Evolutionary conservation across 37 sponge, comb jelly and placozoan species (phyloP).

Genomic region (Agelas oroides): DNA sequence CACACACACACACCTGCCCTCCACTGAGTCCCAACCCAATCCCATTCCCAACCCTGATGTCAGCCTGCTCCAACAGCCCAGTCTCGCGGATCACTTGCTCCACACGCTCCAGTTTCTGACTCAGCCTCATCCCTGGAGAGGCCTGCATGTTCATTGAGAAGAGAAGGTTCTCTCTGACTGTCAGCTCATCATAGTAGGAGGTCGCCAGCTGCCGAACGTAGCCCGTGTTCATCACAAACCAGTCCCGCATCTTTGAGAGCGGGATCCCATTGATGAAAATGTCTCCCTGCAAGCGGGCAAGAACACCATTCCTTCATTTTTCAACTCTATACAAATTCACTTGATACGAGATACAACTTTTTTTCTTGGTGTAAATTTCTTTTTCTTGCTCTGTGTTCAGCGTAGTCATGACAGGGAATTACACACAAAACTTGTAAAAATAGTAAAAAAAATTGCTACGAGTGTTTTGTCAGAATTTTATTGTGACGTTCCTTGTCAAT

Average conservation of each 20-base stretch:
- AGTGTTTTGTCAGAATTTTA: too few relatives aligned
- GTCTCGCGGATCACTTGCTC: conserved; percentile 87
- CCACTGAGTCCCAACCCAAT: conserved; percentile 90
- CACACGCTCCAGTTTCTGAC: conserved; percentile 76
- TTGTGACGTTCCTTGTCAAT: too few relatives aligned
- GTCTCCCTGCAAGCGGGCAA: conserved; percentile 61
- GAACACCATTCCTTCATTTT: too few relatives aligned
- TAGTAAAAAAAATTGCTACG: too few relatives aligned
- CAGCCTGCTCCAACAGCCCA: conserved; percentile 75
- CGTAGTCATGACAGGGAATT: too few relatives aligned
- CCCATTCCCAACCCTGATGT: conserved; percentile 75
- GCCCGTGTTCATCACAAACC: conserved; percentile 80
- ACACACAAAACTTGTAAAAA: too few relatives aligned
- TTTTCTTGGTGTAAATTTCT: too few relatives aligned
- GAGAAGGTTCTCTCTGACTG: conserved; percentile 82
- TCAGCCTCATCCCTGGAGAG: conserved; percentile 21
- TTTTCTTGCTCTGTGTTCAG: too few relatives aligned
- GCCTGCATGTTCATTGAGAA: conserved; percentile 85
- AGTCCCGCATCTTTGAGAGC: conserved; percentile 54
- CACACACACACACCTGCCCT: conserved; percentile 81
- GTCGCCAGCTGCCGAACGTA: conserved; percentile 80
- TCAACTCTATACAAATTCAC: too few relatives aligned
- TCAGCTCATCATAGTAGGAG: conserved; percentile 82
- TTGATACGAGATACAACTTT: too few relatives aligned
- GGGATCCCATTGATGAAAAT: conserved; percentile 70